A percentile compares a stretch with the other conserved stretches of the same genome.
These are phyloP conservation scores for Calliphora vicina DNA, from an alignment of 1,140 invertebrate species.

Conservation along the genomic window DNA sequence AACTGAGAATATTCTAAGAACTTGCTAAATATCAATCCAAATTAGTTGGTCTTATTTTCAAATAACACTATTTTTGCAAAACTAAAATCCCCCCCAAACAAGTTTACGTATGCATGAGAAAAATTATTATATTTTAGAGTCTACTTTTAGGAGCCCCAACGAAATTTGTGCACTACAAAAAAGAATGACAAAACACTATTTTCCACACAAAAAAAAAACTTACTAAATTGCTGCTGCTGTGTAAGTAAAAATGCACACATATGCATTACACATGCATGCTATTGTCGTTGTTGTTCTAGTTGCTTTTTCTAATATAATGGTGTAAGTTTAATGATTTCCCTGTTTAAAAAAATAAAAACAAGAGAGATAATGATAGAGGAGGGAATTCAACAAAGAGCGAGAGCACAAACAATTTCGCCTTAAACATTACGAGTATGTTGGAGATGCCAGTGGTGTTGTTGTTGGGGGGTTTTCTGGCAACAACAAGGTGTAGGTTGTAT, in stretches of 20 bases:
- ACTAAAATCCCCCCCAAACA: too few species aligned
- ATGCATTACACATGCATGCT: background rate
- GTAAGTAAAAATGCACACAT: background rate
- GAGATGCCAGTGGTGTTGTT: background rate
- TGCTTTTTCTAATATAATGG: constrained; percentile 11
- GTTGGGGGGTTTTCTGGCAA: background rate
- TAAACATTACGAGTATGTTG: background rate
- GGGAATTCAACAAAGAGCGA: background rate
- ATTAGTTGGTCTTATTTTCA: too few species aligned
- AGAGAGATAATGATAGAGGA: constrained; percentile 5
- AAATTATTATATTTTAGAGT: background rate
- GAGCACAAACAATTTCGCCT: background rate
- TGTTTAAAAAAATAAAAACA: constrained; percentile 6
- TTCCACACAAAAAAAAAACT: too few species aligned
- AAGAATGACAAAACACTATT: too few species aligned
- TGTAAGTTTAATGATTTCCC: constrained; percentile 29
- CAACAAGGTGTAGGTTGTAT: background rate
- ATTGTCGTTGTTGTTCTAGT: background rate
- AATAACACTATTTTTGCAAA: too few species aligned
- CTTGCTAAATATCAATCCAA: too few species aligned
- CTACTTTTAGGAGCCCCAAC: background rate
- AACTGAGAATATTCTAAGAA: too few species aligned
- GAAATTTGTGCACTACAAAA: background rate
- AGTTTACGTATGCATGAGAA: too few species aligned
- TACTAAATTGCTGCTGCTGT: too few species aligned